These are phyloP conservation scores for Andrena bucephala DNA, from an alignment of 2,888 invertebrate genomes.

Conservation along the genomic window DNA sequence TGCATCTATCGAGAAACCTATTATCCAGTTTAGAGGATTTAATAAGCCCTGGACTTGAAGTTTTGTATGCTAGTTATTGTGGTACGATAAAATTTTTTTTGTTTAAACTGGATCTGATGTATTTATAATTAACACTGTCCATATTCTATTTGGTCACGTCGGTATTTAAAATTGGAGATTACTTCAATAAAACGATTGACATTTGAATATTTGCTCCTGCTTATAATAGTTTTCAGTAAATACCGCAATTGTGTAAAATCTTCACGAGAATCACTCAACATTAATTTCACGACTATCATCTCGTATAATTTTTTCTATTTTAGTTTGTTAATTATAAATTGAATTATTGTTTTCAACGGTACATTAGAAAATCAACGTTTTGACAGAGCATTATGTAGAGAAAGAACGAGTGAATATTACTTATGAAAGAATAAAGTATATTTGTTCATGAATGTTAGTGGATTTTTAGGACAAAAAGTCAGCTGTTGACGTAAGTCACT, in stretches of 20 bases:
- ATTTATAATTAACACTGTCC: neutral
- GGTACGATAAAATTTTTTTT: slow-evolving; percentile 77
- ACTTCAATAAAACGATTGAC: no score
- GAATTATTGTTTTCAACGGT: neutral
- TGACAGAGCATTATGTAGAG: no score
- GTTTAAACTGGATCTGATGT: neutral
- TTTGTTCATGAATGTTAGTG: neutral
- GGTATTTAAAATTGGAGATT: no score
- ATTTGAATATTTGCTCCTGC: no score
- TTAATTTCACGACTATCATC: no score
- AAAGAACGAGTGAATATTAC: no score
- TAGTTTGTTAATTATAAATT: neutral
- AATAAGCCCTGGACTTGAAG: slow-evolving; percentile 87
- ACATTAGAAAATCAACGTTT: neutral
- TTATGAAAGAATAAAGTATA: no score
- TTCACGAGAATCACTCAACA: no score
- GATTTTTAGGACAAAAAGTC: neutral
- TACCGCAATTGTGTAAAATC: no score
- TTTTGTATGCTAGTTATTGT: slow-evolving; percentile 88
- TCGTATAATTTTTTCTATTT: neutral
- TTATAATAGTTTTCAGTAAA: no score
- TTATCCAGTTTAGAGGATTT: slow-evolving; percentile 87
- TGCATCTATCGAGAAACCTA: slow-evolving; percentile 89
- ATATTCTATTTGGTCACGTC: no score
- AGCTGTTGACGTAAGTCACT: neutral